Evolutionary conservation across 2,113 vertebrate genomes (phyloP).

Genomic region (Odocoileus hemionus): DNA sequence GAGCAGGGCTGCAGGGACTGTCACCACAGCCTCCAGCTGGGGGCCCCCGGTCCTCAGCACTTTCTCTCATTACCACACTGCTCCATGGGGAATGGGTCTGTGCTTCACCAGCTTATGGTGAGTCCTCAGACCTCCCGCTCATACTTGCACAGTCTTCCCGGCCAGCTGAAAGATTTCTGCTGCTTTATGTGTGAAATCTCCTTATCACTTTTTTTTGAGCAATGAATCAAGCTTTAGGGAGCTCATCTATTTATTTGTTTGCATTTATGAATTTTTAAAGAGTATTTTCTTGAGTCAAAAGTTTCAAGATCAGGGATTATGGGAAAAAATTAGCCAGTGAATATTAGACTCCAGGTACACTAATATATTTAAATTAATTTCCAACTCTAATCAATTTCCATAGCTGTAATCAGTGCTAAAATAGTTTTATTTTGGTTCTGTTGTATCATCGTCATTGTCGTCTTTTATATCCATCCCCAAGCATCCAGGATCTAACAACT

Average conservation of each 20-base stretch:
- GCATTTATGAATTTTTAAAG: neutral
- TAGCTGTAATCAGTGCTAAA: neutral
- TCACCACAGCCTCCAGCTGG: neutral
- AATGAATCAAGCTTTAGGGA: neutral
- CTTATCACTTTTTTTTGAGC: neutral
- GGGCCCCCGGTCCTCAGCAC: fast-evolving
- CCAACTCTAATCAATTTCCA: neutral
- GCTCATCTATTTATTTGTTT: neutral
- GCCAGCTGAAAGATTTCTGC: neutral
- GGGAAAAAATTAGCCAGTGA: neutral
- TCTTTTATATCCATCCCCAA: neutral
- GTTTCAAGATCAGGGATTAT: neutral
- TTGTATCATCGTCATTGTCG: neutral
- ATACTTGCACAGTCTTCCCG: neutral
- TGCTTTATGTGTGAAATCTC: neutral
- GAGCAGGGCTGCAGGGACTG: too few relatives aligned
- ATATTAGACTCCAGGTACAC: neutral
- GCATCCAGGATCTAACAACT: neutral
- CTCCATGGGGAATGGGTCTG: neutral
- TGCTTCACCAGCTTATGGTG: neutral
- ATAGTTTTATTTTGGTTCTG: too few relatives aligned
- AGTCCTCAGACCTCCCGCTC: too few relatives aligned
- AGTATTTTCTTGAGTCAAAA: neutral
- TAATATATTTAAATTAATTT: neutral
- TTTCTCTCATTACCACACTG: neutral